Conservation (phyloP, 2,113 vertebrate genomes). For the Sinocyclocheilus rhinocerous region DNA sequence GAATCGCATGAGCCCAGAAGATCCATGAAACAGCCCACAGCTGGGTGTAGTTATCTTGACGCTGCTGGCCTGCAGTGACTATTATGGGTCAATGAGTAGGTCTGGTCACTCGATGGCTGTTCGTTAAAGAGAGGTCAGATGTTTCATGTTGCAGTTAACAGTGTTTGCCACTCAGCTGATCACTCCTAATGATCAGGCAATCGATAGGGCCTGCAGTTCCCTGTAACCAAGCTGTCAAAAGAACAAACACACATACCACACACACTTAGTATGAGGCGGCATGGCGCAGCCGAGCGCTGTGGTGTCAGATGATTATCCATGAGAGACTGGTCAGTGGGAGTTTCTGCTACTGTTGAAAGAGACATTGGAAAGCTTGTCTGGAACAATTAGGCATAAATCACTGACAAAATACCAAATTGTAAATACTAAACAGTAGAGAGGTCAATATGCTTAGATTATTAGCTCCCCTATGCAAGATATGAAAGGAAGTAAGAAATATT, state of each 20-base stretch:
- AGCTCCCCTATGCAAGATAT: neutral
- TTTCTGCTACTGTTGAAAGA: constrained; percentile 17
- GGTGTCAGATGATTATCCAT: constrained; percentile 20
- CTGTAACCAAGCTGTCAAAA: constrained; percentile 58
- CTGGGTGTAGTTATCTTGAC: constrained; percentile 56
- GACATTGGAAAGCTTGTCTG: neutral
- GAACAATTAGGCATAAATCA: constrained; percentile 1
- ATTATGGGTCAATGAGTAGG: constrained; percentile 67
- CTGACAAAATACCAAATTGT: neutral
- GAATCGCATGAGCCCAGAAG: neutral
- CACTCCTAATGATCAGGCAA: constrained; percentile 70
- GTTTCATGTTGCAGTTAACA: constrained; percentile 63
- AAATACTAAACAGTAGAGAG: neutral
- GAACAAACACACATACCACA: constrained; percentile 36
- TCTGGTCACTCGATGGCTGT: constrained; percentile 61
- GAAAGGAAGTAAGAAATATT: neutral
- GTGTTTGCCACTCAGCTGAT: constrained; percentile 63
- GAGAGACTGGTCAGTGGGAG: constrained; percentile 18
- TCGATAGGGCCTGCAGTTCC: constrained; percentile 62
- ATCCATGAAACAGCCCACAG: constrained; percentile 44
- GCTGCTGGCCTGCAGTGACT: constrained; percentile 30
- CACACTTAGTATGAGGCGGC: constrained; percentile 32
- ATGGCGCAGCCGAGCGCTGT: neutral
- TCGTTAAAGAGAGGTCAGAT: constrained; percentile 68
- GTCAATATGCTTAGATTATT: neutral